Percentiles rank a stretch among this genome's conserved stretches.
These are phyloP conservation scores for Diplodus sargus DNA, from an alignment of 2,797 vertebrate genomes.

Conservation along the genomic window DNA sequence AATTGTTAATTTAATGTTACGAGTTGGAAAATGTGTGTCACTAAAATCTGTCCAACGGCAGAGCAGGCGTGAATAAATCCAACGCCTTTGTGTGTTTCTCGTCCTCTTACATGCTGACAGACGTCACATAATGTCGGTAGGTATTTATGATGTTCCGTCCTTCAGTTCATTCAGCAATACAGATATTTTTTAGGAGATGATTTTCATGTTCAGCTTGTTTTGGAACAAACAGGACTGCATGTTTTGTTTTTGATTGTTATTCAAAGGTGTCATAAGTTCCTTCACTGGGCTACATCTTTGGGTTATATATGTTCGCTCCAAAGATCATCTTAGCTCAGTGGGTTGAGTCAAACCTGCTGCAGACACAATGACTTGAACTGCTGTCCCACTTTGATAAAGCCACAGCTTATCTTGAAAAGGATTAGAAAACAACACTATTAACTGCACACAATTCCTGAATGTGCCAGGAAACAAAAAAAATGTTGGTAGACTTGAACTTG, in stretches of 20 bases:
- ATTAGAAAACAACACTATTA: background rate
- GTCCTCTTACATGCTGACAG: slow-evolving; percentile 18
- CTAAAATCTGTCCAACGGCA: background rate
- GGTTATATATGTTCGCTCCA: background rate
- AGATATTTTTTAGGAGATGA: background rate
- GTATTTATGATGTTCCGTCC: background rate
- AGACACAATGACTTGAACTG: background rate
- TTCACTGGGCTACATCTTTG: background rate
- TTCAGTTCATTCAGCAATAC: background rate
- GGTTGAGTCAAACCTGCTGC: background rate
- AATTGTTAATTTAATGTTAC: background rate
- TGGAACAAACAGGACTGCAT: background rate
- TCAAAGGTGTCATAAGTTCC: no score
- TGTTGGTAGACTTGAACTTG: background rate
- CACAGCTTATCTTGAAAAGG: background rate
- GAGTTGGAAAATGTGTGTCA: background rate
- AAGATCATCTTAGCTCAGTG: background rate
- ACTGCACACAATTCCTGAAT: background rate
- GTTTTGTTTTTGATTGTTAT: no score
- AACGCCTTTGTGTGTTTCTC: slow-evolving; percentile 9
- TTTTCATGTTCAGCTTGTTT: background rate
- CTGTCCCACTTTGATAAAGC: background rate
- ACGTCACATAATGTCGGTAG: background rate
- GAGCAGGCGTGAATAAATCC: background rate
- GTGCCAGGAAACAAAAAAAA: background rate